These are phyloP conservation scores for Thalassaphorura encarpata DNA, from an alignment of 1,140 invertebrate genomes.

Conservation along the genomic window DNA sequence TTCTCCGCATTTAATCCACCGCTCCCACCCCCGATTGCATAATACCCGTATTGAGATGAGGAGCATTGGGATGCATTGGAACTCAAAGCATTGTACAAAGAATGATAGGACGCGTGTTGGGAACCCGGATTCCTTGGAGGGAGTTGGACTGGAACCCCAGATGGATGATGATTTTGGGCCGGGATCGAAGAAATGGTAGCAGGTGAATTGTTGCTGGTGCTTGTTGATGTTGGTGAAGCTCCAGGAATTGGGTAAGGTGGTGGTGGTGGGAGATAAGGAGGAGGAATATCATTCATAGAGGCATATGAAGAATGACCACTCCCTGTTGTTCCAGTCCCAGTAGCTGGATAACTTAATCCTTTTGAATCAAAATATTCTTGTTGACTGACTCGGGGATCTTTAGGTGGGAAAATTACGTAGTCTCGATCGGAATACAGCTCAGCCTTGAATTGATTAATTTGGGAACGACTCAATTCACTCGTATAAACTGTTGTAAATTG, in stretches of 20 bases:
- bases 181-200: background rate
- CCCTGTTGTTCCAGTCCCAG: constrained; percentile 9
- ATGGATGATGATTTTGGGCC: background rate
- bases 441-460: constrained; percentile 69
- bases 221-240: background rate
- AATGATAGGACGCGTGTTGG: constrained; percentile 21
- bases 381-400: constrained; percentile 75
- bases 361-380: constrained; percentile 83
- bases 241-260: constrained; percentile 42
- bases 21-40: background rate
- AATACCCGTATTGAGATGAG: constrained; percentile 29
- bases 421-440: constrained; percentile 80
- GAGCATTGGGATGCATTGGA: constrained; percentile 27
- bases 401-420: constrained; percentile 77
- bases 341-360: constrained; percentile 44
- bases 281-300: constrained; percentile 35
- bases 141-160: background rate
- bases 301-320: constrained; percentile 2
- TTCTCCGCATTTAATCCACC: constrained; percentile 24
- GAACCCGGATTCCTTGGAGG: background rate
- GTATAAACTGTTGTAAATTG: constrained; percentile 45
- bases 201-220: background rate
- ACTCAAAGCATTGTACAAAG: constrained; percentile 20
- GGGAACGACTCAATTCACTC: constrained; percentile 58
- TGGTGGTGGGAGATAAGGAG: constrained; percentile 50